A percentile compares a stretch with the other conserved stretches of the same genome.
These are phyloP conservation scores for Colossoma macropomum DNA, from an alignment of 2,113 vertebrate species.

Conservation along the genomic window DNA sequence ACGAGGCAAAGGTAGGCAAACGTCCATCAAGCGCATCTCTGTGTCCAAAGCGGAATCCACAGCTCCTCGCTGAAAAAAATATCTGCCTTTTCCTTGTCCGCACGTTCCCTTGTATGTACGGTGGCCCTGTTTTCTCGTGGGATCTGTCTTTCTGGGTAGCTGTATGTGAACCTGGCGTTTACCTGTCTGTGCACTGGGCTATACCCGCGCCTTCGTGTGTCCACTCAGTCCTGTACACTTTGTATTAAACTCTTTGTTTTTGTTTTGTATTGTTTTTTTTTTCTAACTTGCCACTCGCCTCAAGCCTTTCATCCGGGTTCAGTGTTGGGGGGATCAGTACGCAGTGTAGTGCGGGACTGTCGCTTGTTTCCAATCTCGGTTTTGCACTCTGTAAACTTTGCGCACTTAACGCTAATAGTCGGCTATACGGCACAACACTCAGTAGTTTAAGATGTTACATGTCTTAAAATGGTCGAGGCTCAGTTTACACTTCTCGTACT, in stretches of 20 bases:
- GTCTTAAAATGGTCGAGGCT: background rate
- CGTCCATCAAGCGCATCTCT: conserved; percentile 73
- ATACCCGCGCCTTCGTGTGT: conserved; percentile 38
- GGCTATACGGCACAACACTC: background rate
- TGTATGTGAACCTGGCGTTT: conserved; percentile 55
- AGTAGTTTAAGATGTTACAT: background rate
- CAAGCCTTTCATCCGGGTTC: conserved; percentile 7
- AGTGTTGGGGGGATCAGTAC: conserved; percentile 21
- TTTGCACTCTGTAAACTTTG: conserved; percentile 18
- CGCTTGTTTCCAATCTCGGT: conserved; percentile 16
- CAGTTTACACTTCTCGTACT: background rate
- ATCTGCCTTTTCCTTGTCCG: conserved; percentile 75
- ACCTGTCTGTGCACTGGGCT: conserved; percentile 65
- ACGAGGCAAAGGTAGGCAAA: conserved; percentile 83
- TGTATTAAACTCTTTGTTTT: conserved; percentile 21
- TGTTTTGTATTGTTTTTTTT: background rate
- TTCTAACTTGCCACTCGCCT: conserved; percentile 28
- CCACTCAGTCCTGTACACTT: conserved; percentile 21
- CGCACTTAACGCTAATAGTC: background rate
- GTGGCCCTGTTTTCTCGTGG: conserved; percentile 72
- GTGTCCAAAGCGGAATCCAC: conserved; percentile 75
- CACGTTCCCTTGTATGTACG: conserved; percentile 72
- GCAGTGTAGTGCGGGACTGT: background rate
- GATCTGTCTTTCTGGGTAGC: conserved; percentile 63
- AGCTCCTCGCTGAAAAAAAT: conserved; percentile 72